Percentiles rank a stretch among this genome's conserved stretches.
These are phyloP conservation scores for Buathra laborator DNA, from an alignment of 2,888 invertebrate species.

Conservation along the genomic window DNA sequence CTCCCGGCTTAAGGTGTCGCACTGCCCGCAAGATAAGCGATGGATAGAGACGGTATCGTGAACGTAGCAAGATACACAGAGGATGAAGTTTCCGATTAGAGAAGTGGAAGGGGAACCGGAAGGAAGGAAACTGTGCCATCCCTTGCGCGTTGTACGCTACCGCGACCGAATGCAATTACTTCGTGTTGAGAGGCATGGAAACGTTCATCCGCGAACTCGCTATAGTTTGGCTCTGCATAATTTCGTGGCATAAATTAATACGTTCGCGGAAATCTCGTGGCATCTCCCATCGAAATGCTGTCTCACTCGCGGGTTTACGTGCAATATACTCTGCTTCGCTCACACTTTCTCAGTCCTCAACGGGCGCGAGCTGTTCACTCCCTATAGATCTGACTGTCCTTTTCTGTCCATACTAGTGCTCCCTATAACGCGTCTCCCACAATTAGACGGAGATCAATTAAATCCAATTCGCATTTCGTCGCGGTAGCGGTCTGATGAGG, in stretches of 20 bases:
- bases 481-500: slow-evolving; percentile 54
- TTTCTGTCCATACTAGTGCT: slow-evolving; percentile 35
- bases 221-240: slow-evolving; percentile 77
- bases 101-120: neutral
- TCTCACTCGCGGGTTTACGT: slow-evolving; percentile 20
- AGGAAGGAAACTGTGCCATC: slow-evolving; percentile 17
- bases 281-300: slow-evolving; percentile 62
- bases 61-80: slow-evolving; percentile 11
- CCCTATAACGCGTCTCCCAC: slow-evolving; percentile 76
- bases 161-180: slow-evolving; percentile 63
- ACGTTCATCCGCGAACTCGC: slow-evolving; percentile 76
- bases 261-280: slow-evolving; percentile 80
- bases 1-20: neutral
- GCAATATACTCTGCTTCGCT: slow-evolving; percentile 3
- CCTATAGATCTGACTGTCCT: slow-evolving; percentile 15
- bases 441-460: slow-evolving; percentile 84
- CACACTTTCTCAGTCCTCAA: neutral
- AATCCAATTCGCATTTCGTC: slow-evolving; percentile 83
- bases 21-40: neutral
- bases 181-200: slow-evolving; percentile 69
- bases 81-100: slow-evolving; percentile 2
- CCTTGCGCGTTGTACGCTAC: slow-evolving; percentile 15
- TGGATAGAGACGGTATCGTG: slow-evolving; percentile 9
- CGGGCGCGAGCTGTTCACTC: neutral
- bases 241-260: slow-evolving; percentile 83